Conservation (phyloP, 2,888 invertebrate genomes). For the Baronia brevicornis region DNA sequence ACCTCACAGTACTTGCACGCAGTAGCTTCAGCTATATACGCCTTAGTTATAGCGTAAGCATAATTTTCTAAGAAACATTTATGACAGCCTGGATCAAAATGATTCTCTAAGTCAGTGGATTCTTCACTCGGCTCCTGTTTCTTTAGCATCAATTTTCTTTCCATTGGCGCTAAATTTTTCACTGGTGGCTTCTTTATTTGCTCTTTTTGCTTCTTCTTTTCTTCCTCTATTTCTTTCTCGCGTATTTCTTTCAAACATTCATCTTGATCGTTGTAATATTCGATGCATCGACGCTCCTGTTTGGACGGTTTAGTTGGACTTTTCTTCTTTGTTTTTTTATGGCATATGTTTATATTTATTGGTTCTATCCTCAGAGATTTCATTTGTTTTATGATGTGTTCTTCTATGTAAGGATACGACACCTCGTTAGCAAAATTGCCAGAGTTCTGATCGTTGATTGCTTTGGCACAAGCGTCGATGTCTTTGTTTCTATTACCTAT, state of each 20-base stretch:
- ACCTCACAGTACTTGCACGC: slow-evolving; percentile 70
- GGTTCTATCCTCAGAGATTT: slow-evolving; percentile 65
- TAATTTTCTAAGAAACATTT: slow-evolving; percentile 70
- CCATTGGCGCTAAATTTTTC: slow-evolving; percentile 44
- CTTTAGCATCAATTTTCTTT: slow-evolving; percentile 46
- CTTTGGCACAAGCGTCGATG: slow-evolving; percentile 53
- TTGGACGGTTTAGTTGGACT: slow-evolving; percentile 64
- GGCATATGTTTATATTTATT: slow-evolving; percentile 52
- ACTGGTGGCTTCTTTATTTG: slow-evolving; percentile 53
- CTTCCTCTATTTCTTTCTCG: slow-evolving; percentile 51
- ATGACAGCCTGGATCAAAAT: slow-evolving; percentile 60
- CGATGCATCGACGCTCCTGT: slow-evolving; percentile 55
- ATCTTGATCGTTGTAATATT: slow-evolving; percentile 79
- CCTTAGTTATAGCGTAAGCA: slow-evolving; percentile 63
- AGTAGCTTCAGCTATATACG: slow-evolving; percentile 57
- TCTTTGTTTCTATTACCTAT: slow-evolving; percentile 50
- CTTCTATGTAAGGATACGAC: slow-evolving; percentile 59
- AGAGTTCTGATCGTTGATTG: slow-evolving; percentile 35
- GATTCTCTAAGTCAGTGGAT: slow-evolving; percentile 54
- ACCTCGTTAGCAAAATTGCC: slow-evolving; percentile 41
- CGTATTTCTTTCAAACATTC: slow-evolving; percentile 75
- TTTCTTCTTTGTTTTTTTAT: slow-evolving; percentile 45
- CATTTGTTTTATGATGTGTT: slow-evolving; percentile 70
- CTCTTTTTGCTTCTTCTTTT: slow-evolving; percentile 50
- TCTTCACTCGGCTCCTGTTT: slow-evolving; percentile 60